Base-by-base conservation (phyloP, 2,113 vertebrate genomes). In the Hippocampus guttulatus region DNA sequence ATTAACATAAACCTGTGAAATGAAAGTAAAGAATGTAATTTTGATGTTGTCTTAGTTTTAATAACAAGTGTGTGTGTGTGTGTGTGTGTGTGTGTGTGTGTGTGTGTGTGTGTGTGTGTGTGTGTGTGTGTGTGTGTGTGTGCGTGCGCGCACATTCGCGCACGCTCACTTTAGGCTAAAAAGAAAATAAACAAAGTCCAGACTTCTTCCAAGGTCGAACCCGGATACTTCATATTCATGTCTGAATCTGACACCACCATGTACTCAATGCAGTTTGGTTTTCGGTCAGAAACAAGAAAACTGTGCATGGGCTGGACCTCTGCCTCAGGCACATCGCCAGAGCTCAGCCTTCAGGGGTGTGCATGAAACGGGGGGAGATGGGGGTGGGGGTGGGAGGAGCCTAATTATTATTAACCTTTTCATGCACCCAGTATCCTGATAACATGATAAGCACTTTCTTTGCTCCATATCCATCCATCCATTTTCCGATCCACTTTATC, bases 1-100 rank as follows among this genome's bases (percentile, higher is more conserved):
- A 81, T 89, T 79, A 85, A 66, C 76, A 88, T 80, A 76, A 80
- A 76, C 75, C 81, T 38, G 54, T 20, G 38, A 79, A 82, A 80
- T 74, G 69, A 71, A 78, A 68, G 64, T 41, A 51, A 77, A 85
- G 65, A 74, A 55, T 58, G 57, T 78, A 38, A 15, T 66, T 71
- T 68, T 73, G 23, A n/a, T 65, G 54, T 61, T 81, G 81, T 30
- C 76, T 75, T 68, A 75, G 68, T 78, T 85, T 79, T 18, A 14
- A 40, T n/a, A 64, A 49, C 68, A 76, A 45, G 2, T 23, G 45
- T 43, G 20, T n/a, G 33, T 16, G 21, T 52, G 18, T 38, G 20
- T 45, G 62, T 71, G 33, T 57, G 49, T 55, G 21, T 18, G 47
- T 18, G 1, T 52, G 20, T 52, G 49, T 45, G 33, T 57, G 49